Percentiles rank a stretch among this genome's conserved stretches.
phyloP scores from a whole-genome alignment of 2,888 invertebrate species.

The Cataglyphis livida region DNA sequence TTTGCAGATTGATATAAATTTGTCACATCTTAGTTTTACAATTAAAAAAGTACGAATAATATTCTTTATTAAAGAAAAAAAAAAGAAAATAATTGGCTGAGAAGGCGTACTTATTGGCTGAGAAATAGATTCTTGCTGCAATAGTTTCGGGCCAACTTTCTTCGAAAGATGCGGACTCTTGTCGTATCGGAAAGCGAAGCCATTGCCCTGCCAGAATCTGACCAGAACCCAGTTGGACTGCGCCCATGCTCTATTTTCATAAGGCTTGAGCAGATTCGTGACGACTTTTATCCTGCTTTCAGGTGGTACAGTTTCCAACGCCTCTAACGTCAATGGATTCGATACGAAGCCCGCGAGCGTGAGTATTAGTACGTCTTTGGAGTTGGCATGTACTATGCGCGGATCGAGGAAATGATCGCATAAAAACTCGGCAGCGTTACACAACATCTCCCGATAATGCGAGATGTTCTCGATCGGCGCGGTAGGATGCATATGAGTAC shows the following conservation, averaged over 20 bases:
- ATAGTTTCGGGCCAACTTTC: conserved; percentile 85
- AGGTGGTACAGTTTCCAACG: conserved; percentile 90
- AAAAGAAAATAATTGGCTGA: conserved; percentile 74
- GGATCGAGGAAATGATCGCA: conserved; percentile 92
- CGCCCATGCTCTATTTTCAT: conserved; percentile 93
- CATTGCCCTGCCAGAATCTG: conserved; percentile 94
- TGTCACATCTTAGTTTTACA: not conserved
- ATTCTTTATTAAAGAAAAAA: not conserved
- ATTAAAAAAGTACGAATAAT: not conserved
- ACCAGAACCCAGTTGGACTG: conserved; percentile 95
- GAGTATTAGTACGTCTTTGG: conserved; percentile 92
- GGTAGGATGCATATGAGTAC: conserved; percentile 89
- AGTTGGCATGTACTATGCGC: conserved; percentile 91
- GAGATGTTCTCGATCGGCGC: conserved; percentile 87
- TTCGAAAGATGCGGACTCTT: conserved; percentile 86
- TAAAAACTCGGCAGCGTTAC: conserved; percentile 90
- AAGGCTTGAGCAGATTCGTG: conserved; percentile 90
- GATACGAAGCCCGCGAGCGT: conserved; percentile 93
- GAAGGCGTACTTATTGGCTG: conserved; percentile 84
- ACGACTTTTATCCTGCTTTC: conserved; percentile 89
- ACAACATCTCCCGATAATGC: conserved; percentile 88
- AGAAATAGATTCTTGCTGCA: conserved; percentile 86
- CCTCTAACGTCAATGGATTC: conserved; percentile 90
- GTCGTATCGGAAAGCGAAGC: conserved; percentile 91
- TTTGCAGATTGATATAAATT: not conserved